A percentile compares a stretch with the other conserved stretches of the same genome.
These are phyloP conservation scores for Trachemys scripta DNA, from an alignment of 2,113 vertebrate genomes.

Conservation along the genomic window DNA sequence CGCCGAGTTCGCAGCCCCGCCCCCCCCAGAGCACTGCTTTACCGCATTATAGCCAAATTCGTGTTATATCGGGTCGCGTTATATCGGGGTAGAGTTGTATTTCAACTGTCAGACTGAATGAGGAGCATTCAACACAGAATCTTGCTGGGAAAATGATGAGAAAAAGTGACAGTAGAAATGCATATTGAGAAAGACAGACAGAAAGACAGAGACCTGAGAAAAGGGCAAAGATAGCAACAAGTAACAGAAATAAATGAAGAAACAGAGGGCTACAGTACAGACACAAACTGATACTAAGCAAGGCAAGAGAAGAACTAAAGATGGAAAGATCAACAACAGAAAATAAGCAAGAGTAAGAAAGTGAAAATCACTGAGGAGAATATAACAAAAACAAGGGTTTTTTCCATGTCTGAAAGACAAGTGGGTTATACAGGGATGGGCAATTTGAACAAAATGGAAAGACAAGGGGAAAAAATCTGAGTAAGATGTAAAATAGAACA, in stretches of 20 bases:
- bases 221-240: not conserved
- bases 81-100: not conserved
- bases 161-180: constrained; percentile 31
- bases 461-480: not conserved
- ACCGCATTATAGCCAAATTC: too few species aligned
- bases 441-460: not conserved
- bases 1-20: too few species aligned
- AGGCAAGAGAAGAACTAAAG: not conserved
- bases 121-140: constrained; percentile 31
- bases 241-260: not conserved
- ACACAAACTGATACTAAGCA: not conserved
- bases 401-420: not conserved
- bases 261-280: not conserved
- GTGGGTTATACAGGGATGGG: not conserved
- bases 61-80: too few species aligned
- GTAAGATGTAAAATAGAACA: not conserved
- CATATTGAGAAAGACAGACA: not conserved
- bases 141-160: constrained; percentile 41
- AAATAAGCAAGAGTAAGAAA: not conserved
- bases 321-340: not conserved
- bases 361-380: not conserved
- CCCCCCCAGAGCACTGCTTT: too few species aligned
- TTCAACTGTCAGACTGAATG: constrained; percentile 11
- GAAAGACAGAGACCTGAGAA: not conserved
- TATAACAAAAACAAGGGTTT: not conserved